phyloP scores from a whole-genome alignment of 2,113 vertebrate genomes.

The Miniopterus natalensis region DNA sequence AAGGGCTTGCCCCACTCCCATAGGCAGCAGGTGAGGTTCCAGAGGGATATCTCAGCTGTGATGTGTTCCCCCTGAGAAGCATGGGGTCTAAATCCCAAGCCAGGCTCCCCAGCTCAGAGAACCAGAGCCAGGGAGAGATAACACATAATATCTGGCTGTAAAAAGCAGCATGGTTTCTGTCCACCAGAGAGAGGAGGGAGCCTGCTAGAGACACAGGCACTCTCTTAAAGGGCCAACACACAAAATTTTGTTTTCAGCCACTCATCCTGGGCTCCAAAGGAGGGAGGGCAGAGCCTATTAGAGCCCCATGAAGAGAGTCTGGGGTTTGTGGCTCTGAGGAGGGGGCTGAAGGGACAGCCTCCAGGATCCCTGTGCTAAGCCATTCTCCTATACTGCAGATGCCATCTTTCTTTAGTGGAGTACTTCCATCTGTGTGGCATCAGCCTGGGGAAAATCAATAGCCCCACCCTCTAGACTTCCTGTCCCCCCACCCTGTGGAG shows the following conservation, averaged over 20 bases:
- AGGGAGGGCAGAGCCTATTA: neutral
- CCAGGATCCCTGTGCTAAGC: neutral
- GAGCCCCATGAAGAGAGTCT: neutral
- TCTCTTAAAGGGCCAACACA: neutral
- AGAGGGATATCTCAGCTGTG: neutral
- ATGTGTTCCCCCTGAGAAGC: neutral
- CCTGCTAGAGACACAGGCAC: neutral
- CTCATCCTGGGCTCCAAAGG: neutral
- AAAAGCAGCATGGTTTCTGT: neutral
- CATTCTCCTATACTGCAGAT: neutral
- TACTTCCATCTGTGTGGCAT: too few relatives aligned
- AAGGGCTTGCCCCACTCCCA: neutral
- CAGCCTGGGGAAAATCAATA: neutral
- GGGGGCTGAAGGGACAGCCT: neutral
- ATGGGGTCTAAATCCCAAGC: neutral
- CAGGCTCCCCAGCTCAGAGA: neutral
- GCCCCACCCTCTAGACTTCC: neutral
- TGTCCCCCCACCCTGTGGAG: neutral
- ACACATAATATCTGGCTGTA: neutral
- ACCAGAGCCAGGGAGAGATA: neutral
- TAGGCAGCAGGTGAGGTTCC: neutral
- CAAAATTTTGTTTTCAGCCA: neutral
- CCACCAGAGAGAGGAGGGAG: too few relatives aligned
- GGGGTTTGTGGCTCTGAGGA: neutral
- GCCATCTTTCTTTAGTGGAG: neutral